Base-by-base conservation (phyloP, 2,888 invertebrate species). In the Micropterix aruncella region DNA sequence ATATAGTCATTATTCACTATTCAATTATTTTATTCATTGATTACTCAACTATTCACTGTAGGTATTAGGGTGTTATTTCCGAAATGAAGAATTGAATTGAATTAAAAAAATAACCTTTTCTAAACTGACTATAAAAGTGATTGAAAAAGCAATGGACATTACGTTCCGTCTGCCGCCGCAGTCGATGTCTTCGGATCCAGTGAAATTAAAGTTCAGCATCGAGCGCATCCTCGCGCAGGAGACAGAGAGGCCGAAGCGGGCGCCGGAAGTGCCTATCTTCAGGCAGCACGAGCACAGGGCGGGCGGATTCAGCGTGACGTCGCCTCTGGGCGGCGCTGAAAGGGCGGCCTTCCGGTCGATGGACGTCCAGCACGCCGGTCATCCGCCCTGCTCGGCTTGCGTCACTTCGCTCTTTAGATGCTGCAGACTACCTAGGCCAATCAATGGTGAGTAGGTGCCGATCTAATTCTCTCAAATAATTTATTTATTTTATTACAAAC, bases 131-230 rank as follows among this genome's bases (percentile, higher is more conserved):
- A 36, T 9, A 18, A 17, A 7, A 46, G 27, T 9, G 46, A 46
- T 4, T 3, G 27, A 19, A n/a, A n/a, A 18, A 47, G 44, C 38
- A 38, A 9, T 27, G 42, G 43, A 14, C 36, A 40, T 9, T 18
- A 27, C 18, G 42, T 36, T 42, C 16, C 44, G 7, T 18, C 18
- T 2, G 18, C 36, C n/a, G 14, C 38, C n/a, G 40, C 41, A 7
- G 40, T 40, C 38, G 16, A 14, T 18, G 41, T 19, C 47, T 40
- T 60, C 65, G 64, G 54, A 59, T 50, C 52, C 60, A 52, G 62
- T 56, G 50, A 70, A 71, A 54, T 59, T 79, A 50, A 83, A 81
- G 66, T 83, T 83, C 56, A 81, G 83, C 54, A 77, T 83, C 49
- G 83, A 83, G 55, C 71, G 79, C 55, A 77, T 83, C 51, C 58